Conservation (phyloP, 1,140 invertebrate species). For the Drosophila simulans region DNA sequence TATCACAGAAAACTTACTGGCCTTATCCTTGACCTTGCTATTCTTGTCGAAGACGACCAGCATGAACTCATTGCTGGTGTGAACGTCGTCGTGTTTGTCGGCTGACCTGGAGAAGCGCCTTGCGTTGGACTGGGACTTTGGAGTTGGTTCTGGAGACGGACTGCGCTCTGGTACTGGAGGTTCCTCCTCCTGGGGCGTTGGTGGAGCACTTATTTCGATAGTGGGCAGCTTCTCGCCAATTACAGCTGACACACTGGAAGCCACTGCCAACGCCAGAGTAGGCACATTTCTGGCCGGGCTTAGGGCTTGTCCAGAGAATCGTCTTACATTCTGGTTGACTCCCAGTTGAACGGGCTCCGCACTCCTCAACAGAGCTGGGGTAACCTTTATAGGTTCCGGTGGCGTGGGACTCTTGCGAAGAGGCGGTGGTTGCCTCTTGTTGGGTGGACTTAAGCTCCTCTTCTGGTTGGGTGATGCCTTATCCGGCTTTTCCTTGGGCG, state of each 20-base stretch:
- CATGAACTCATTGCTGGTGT: constrained; percentile 90
- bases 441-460: constrained; percentile 51
- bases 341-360: constrained; percentile 74
- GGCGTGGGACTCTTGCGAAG: constrained; percentile 73
- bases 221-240: constrained; percentile 63
- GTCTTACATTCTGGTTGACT: constrained; percentile 73
- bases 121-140: not conserved
- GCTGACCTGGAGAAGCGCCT: constrained; percentile 43
- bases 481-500: constrained; percentile 27
- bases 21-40: constrained; percentile 85
- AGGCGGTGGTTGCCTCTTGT: constrained; percentile 27
- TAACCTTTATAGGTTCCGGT: constrained; percentile 68
- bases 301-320: constrained; percentile 63
- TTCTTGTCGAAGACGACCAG: constrained; percentile 89
- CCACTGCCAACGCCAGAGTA: constrained; percentile 70
- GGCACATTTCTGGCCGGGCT: constrained; percentile 79
- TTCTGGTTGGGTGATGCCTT: constrained; percentile 37
- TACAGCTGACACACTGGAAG: constrained; percentile 53
- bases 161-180: constrained; percentile 1
- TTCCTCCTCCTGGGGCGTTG: constrained; percentile 26
- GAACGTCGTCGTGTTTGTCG: constrained; percentile 81
- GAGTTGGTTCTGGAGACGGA: constrained; percentile 13
- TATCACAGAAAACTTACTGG: constrained; percentile 75
- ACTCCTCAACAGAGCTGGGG: constrained; percentile 69
- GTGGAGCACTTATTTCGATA: constrained; percentile 80